Evolutionary conservation across 1,140 invertebrate species (phyloP).

Genomic region (Drosophila kanapiae): DNA sequence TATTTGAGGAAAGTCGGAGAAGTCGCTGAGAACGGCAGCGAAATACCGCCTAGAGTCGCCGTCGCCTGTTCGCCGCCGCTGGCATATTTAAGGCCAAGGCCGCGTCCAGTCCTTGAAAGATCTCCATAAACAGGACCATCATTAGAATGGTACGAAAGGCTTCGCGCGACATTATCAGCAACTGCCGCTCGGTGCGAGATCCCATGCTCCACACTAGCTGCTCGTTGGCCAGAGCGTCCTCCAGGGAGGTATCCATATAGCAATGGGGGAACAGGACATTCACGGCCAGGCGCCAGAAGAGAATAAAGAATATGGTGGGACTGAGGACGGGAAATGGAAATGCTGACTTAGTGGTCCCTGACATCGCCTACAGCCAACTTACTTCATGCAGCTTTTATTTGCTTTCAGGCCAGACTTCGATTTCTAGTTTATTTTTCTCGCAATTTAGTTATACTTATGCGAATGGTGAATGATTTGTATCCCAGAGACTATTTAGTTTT

Average conservation of each 20-base stretch:
- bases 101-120: slow-evolving; percentile 8
- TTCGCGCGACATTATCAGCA: not conserved
- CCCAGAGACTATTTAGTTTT: not conserved
- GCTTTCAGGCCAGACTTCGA: not conserved
- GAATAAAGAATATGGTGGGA: slow-evolving; percentile 25
- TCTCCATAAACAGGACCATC: slow-evolving; percentile 34
- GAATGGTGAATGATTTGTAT: not conserved
- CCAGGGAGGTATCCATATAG: slow-evolving; percentile 23
- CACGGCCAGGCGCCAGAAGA: slow-evolving; percentile 52
- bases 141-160: slow-evolving; percentile 15
- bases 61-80: not conserved
- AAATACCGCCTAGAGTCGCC: not conserved
- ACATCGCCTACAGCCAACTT: not conserved
- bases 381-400: slow-evolving; percentile 27
- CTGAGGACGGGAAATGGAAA: not conserved
- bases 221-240: slow-evolving; percentile 37
- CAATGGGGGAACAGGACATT: slow-evolving; percentile 35
- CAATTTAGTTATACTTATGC: not conserved
- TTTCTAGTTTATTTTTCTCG: slow-evolving; percentile 1
- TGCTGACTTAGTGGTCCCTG: not conserved
- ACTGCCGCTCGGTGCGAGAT: not conserved
- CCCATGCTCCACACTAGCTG: slow-evolving; percentile 28
- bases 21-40: not conserved
- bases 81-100: slow-evolving; percentile 1
- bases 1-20: slow-evolving; percentile 31